phyloP scores from a whole-genome alignment of 2,888 invertebrate species.

The Ophioninae sp. region DNA sequence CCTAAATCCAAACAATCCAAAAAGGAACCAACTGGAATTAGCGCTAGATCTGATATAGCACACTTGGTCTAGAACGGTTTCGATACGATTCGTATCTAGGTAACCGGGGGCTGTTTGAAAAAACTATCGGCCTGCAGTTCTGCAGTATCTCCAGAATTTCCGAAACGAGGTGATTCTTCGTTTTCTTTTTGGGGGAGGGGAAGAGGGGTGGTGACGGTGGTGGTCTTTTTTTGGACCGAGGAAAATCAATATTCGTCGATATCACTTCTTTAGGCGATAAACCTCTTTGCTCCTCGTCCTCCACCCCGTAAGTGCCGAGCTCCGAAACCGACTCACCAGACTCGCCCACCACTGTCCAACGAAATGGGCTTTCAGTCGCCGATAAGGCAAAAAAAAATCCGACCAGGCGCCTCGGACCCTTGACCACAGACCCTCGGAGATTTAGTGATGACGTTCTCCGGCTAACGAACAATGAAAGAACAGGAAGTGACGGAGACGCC shows the following conservation, averaged over 20 bases:
- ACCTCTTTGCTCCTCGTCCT: conserved; percentile 45
- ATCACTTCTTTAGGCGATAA: conserved; percentile 68
- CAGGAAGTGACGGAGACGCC: conserved; percentile 46
- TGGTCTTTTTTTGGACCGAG: conserved; percentile 45
- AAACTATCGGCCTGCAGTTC: conserved; percentile 45
- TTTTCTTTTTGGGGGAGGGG: neutral
- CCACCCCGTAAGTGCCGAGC: conserved; percentile 51
- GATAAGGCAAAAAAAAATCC: conserved; percentile 41
- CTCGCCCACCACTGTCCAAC: conserved; percentile 60
- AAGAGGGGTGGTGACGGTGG: too few relatives aligned
- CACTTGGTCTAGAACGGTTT: too few relatives aligned
- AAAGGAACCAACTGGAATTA: too few relatives aligned
- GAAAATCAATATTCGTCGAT: conserved; percentile 71
- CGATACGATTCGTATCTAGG: too few relatives aligned
- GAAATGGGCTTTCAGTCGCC: conserved; percentile 62
- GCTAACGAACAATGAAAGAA: conserved; percentile 23
- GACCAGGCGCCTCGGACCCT: conserved; percentile 40
- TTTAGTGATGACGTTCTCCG: conserved; percentile 20
- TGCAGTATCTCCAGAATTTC: conserved; percentile 35
- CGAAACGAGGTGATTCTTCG: conserved; percentile 18
- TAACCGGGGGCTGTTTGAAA: conserved; percentile 58
- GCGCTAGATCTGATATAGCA: too few relatives aligned
- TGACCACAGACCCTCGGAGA: conserved; percentile 36
- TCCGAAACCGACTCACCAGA: conserved; percentile 47
- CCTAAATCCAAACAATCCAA: too few relatives aligned